A percentile compares a stretch with the other conserved stretches of the same genome.
Evolutionary conservation across 2,113 vertebrate species (phyloP).

Genomic region (Nycticorax nycticorax): DNA sequence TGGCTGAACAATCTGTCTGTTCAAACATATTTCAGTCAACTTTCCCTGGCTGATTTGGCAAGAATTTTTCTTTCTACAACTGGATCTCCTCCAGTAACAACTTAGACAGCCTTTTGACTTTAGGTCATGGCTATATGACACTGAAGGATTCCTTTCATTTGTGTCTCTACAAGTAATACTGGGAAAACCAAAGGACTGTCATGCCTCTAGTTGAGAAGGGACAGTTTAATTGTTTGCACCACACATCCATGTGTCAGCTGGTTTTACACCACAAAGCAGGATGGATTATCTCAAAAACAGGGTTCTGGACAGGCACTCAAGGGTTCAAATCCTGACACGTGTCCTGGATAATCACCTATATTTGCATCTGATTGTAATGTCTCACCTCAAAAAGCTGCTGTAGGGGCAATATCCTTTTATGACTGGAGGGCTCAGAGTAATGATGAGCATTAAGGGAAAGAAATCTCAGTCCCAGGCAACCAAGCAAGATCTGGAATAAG

Average conservation of each 20-base stretch:
- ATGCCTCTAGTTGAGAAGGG: neutral
- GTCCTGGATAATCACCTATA: neutral
- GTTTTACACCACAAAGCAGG: neutral
- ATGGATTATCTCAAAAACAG: neutral
- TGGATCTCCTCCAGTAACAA: slow-evolving; percentile 58
- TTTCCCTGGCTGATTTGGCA: slow-evolving; percentile 50
- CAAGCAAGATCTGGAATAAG: neutral
- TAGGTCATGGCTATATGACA: slow-evolving; percentile 6
- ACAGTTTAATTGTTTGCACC: neutral
- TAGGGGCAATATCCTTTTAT: neutral
- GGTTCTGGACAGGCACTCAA: neutral
- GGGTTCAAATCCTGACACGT: neutral
- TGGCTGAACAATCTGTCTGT: slow-evolving; percentile 52
- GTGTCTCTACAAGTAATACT: neutral
- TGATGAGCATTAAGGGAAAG: neutral
- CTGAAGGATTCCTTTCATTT: slow-evolving; percentile 23
- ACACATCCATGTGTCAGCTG: neutral
- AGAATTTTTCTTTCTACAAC: slow-evolving; percentile 6
- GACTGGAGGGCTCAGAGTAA: neutral
- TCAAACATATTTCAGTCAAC: slow-evolving; percentile 38
- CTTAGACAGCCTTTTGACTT: slow-evolving; percentile 34
- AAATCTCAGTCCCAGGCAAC: neutral
- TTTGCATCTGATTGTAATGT: neutral
- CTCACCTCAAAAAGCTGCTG: neutral
- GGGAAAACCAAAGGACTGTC: neutral